Conservation (phyloP, 2,888 invertebrate genomes). For the Herminia tarsipennalis region DNA sequence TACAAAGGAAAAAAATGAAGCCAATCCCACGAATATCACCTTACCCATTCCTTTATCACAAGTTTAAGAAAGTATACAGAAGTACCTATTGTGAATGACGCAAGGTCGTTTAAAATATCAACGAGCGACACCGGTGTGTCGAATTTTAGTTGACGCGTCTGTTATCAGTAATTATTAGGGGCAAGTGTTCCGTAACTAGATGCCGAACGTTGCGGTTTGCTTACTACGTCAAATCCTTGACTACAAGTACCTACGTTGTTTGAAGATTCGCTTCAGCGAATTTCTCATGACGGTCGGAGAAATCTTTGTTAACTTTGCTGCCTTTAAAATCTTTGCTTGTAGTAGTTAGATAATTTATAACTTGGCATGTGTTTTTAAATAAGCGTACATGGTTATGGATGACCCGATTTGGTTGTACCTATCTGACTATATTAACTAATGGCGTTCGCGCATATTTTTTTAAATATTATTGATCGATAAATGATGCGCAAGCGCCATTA, state of each 20-base stretch:
- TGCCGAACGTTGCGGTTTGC: slow-evolving; percentile 21
- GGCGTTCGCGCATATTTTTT: too few relatives aligned
- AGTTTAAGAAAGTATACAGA: slow-evolving; percentile 18
- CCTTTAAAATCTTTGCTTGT: neutral
- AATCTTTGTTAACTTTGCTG: neutral
- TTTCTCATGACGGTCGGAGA: neutral
- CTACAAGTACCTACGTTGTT: slow-evolving; percentile 18
- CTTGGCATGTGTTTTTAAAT: too few relatives aligned
- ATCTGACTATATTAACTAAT: too few relatives aligned
- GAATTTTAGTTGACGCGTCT: slow-evolving; percentile 30
- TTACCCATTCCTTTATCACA: slow-evolving; percentile 66
- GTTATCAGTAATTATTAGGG: slow-evolving; percentile 41
- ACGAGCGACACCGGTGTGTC: slow-evolving; percentile 12
- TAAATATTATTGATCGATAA: too few relatives aligned
- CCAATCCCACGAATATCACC: slow-evolving; percentile 68
- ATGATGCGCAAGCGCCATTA: too few relatives aligned
- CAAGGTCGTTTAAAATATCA: slow-evolving; percentile 10
- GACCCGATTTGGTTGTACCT: too few relatives aligned
- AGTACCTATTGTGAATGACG: slow-evolving; percentile 20
- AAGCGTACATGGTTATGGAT: too few relatives aligned
- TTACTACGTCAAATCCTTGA: slow-evolving; percentile 26
- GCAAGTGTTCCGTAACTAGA: slow-evolving; percentile 41
- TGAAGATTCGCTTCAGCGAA: slow-evolving; percentile 10
- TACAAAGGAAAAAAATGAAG: slow-evolving; percentile 45
- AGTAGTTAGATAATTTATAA: too few relatives aligned